A percentile compares a stretch with the other conserved stretches of the same genome.
phyloP scores from a whole-genome alignment of 2,797 vertebrate species.

The Rousettus madagascariensis region DNA sequence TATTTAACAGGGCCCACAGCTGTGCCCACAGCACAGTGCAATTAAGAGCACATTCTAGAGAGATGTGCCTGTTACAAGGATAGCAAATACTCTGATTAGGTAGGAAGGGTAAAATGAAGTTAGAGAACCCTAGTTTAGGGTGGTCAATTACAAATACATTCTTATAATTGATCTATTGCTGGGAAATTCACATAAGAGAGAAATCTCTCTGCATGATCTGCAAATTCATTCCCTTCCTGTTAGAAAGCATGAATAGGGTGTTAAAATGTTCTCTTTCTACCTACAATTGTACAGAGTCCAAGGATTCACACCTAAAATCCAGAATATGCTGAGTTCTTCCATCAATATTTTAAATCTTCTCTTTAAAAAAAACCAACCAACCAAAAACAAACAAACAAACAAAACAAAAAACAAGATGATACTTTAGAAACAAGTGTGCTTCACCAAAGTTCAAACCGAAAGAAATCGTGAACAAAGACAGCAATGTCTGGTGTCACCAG shows the following conservation, averaged over 20 bases:
- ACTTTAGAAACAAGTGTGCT: not conserved
- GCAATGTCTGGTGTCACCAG: accelerated
- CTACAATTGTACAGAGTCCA: not conserved
- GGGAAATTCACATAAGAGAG: not conserved
- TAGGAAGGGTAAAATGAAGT: not conserved
- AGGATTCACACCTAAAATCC: not conserved
- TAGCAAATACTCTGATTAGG: not conserved
- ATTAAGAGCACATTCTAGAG: not conserved
- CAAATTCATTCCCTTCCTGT: not conserved
- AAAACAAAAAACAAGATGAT: not conserved
- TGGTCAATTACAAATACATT: not conserved
- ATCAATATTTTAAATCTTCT: not conserved
- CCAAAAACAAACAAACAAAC: not conserved
- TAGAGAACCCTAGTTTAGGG: not conserved
- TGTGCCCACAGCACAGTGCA: not conserved
- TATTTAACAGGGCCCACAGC: not conserved
- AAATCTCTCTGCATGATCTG: not conserved
- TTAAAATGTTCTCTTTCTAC: not conserved
- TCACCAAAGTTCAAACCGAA: not conserved
- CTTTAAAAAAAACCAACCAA: not conserved
- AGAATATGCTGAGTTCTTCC: not conserved
- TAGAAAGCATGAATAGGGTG: not conserved
- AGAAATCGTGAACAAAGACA: not conserved
- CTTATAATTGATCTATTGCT: not conserved
- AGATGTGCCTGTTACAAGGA: not conserved